A percentile compares a stretch with the other conserved stretches of the same genome.
Evolutionary conservation across 1,140 invertebrate species (phyloP).

Genomic region (Spodoptera frugiperda): DNA sequence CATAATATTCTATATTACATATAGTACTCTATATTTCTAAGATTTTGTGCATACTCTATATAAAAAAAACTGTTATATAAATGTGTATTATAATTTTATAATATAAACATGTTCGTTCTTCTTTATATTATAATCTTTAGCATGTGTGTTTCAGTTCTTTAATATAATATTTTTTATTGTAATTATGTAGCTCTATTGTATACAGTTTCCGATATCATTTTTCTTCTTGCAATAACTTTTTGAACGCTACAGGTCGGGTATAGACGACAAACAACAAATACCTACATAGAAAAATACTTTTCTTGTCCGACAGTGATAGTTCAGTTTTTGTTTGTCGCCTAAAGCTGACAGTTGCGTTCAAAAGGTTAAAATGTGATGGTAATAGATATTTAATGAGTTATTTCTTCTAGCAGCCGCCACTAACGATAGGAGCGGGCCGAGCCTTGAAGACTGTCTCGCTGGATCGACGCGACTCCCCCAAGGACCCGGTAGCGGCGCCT

Average conservation of each 20-base stretch:
- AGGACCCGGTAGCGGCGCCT: slow-evolving; percentile 1
- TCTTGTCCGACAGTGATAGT: too few species aligned
- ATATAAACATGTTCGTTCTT: neutral
- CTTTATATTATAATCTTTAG: slow-evolving; percentile 17
- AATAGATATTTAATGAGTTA: slow-evolving; percentile 3
- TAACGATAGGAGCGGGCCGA: slow-evolving; percentile 71
- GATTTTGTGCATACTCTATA: slow-evolving; percentile 32
- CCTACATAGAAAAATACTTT: too few species aligned
- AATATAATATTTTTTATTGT: neutral
- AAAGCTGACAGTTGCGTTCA: neutral
- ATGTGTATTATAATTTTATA: too few species aligned
- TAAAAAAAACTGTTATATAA: too few species aligned
- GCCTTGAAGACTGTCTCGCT: slow-evolving; percentile 79
- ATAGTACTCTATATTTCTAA: slow-evolving; percentile 15
- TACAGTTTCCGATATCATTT: slow-evolving; percentile 30
- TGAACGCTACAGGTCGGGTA: neutral
- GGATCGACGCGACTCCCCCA: slow-evolving; percentile 59
- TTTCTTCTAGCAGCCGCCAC: slow-evolving; percentile 80
- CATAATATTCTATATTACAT: neutral
- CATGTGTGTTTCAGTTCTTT: slow-evolving; percentile 21
- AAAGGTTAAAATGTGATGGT: too few species aligned
- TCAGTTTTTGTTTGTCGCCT: too few species aligned
- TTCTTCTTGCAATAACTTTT: neutral
- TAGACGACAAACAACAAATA: too few species aligned
- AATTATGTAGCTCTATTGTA: slow-evolving; percentile 4